phyloP scores from a whole-genome alignment of 1,140 invertebrate genomes.

The Caligus rogercresseyi region DNA sequence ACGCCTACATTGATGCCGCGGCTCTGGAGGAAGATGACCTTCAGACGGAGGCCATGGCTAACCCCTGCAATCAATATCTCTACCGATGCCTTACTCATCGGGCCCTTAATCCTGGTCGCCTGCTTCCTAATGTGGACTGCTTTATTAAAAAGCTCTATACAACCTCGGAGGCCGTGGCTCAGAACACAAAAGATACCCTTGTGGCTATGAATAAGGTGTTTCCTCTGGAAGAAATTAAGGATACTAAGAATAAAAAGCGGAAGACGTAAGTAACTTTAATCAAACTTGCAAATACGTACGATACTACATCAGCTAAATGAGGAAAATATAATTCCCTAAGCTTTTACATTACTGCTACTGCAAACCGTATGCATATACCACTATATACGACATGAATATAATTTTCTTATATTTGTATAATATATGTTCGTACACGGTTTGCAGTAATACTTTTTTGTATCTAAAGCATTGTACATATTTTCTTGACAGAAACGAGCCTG shows the following conservation, averaged over 20 bases:
- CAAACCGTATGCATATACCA: too few relatives aligned
- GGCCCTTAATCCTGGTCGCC: background rate
- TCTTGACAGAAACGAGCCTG: background rate
- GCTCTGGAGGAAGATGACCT: background rate
- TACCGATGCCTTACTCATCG: slow-evolving; percentile 14
- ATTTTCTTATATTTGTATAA: too few relatives aligned
- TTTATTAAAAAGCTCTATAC: background rate
- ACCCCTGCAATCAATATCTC: slow-evolving; percentile 12
- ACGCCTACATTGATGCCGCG: slow-evolving; percentile 2
- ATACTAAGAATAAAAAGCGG: background rate
- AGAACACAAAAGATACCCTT: background rate
- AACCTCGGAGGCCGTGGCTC: background rate
- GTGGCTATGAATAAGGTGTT: background rate
- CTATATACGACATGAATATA: too few relatives aligned
- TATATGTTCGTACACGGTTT: too few relatives aligned
- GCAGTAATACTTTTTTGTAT: too few relatives aligned
- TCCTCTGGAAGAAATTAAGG: background rate
- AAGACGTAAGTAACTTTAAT: background rate
- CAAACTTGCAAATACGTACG: background rate
- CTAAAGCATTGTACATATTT: background rate
- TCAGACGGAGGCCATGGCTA: slow-evolving; percentile 6
- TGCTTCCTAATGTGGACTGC: background rate
- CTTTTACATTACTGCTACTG: too few relatives aligned
- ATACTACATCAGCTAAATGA: too few relatives aligned
- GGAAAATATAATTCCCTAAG: too few relatives aligned